Base-by-base conservation (phyloP, 1,140 invertebrate genomes). In the Epicauta chinensis region DNA sequence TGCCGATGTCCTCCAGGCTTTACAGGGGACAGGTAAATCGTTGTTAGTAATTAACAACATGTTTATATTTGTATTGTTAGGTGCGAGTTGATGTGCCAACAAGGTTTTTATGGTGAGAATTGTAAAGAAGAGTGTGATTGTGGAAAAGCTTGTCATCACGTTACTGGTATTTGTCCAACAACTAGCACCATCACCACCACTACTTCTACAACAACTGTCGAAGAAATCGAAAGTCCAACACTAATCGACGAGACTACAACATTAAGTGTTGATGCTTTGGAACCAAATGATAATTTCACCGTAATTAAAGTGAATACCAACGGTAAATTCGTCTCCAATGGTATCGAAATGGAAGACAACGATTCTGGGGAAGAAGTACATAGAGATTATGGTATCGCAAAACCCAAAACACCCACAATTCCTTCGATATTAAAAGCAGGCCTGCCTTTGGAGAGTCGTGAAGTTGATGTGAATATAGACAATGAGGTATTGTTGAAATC, bases 101-200 rank as follows among this genome's bases (percentile, higher is more conserved):
- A 40, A 15, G 71, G 71, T 16, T 65, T 66, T 1, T 64, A 65
- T 45, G 71, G 71, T 4, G 58, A 62, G 2, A 63, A 69, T 62
- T 72, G 71, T 32, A 61, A 60, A 50, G 66, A 65, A 34, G 53
- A 30, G 0, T 72, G 71, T 37, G 56, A 59, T n/a, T 72, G 71
- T 40, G 46, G 54, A 2, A 42, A 66, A 16, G 54, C 44, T 1
- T 72, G 71, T 15, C 56, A 71, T 44, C 65, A 68, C 0, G 62
- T 67, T 52, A 69, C 61, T 0, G 66, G 68, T 0, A 60, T 56
- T 10, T 70, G 68, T 41, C 31, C 51, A 15, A 34, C 31, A 35
- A 44, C 16, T 16, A 13, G 4, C 29, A 9, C 36, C 9, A 2
- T 34, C 11, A 7, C 38, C 15, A 35, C 34, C 31, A 46, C 37